Evolutionary conservation across 2,888 invertebrate species (phyloP).

Genomic region (Caenorhabditis sulstoni): DNA sequence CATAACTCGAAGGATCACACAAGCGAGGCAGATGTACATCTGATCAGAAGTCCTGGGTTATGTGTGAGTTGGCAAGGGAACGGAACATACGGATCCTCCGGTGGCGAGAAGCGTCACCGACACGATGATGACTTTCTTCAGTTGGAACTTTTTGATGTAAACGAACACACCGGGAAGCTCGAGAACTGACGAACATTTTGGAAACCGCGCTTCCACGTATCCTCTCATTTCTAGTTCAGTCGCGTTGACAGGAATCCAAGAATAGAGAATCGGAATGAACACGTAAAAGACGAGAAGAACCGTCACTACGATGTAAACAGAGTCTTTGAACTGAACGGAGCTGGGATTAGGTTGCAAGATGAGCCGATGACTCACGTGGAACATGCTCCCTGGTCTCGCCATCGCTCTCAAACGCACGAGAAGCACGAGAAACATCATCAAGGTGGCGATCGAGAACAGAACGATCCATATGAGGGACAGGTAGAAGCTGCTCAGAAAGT

Average conservation of each 20-base stretch:
- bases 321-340: slow-evolving; percentile 9
- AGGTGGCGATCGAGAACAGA: slow-evolving; percentile 6
- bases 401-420: slow-evolving; percentile 9
- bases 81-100: slow-evolving; percentile 8
- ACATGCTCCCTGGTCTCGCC: background rate
- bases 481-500: background rate
- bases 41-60: no score
- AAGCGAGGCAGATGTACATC: no score
- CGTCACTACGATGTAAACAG: background rate
- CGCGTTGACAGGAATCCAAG: slow-evolving; percentile 18
- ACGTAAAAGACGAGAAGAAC: background rate
- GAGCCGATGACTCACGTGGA: slow-evolving; percentile 12
- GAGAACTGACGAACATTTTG: slow-evolving; percentile 14
- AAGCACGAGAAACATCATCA: slow-evolving; percentile 12
- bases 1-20: slow-evolving; percentile 14
- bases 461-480: slow-evolving; percentile 11
- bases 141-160: slow-evolving; percentile 16
- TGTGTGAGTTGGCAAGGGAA: background rate
- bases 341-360: background rate
- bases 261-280: slow-evolving; percentile 2
- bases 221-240: background rate
- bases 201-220: slow-evolving; percentile 15
- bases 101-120: background rate
- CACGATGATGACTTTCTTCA: slow-evolving; percentile 16
- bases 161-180: slow-evolving; percentile 26